Evolutionary conservation across 2,888 invertebrate genomes (phyloP).

Genomic region (Tromatobia lineatoria): DNA sequence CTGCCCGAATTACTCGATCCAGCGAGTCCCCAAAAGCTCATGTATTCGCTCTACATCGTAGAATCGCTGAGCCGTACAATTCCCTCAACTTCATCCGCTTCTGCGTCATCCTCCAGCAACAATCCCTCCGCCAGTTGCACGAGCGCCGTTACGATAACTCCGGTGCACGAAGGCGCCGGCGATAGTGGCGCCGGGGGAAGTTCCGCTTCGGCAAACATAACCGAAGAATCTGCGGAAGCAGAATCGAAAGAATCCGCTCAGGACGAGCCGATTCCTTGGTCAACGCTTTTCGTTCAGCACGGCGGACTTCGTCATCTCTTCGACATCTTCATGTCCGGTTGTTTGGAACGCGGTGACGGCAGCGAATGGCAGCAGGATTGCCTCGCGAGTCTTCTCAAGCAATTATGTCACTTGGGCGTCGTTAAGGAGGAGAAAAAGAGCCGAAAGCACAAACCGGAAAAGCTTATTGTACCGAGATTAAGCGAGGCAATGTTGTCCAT

Average conservation of each 20-base stretch:
- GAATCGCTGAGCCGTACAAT: conserved; percentile 88
- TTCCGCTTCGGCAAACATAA: conserved; percentile 68
- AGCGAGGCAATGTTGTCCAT: conserved; percentile 93
- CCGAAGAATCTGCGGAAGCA: conserved; percentile 75
- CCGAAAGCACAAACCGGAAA: conserved; percentile 87
- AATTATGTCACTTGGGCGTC: conserved; percentile 95
- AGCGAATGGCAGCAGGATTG: conserved; percentile 98
- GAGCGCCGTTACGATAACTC: conserved; percentile 69
- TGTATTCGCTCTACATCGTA: conserved; percentile 97
- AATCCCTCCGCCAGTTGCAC: conserved; percentile 63
- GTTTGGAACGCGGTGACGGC: conserved; percentile 90
- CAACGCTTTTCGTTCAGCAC: conserved; percentile 93
- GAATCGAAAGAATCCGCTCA: conserved; percentile 77
- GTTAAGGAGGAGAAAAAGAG: conserved; percentile 86
- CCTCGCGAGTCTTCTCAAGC: conserved; percentile 93
- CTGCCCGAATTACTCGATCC: conserved; percentile 94
- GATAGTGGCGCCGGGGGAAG: conserved; percentile 61
- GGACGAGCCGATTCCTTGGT: conserved; percentile 87
- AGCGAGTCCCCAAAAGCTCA: conserved; percentile 95
- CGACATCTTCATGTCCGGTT: conserved; percentile 96
- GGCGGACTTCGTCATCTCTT: conserved; percentile 96
- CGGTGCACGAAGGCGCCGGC: conserved; percentile 74
- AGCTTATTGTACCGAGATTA: conserved; percentile 90
- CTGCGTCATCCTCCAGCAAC: conserved; percentile 65
- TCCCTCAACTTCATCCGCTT: conserved; percentile 67